Conservation (phyloP, 2,797 vertebrate species). For the Syndactyla subalaris region DNA sequence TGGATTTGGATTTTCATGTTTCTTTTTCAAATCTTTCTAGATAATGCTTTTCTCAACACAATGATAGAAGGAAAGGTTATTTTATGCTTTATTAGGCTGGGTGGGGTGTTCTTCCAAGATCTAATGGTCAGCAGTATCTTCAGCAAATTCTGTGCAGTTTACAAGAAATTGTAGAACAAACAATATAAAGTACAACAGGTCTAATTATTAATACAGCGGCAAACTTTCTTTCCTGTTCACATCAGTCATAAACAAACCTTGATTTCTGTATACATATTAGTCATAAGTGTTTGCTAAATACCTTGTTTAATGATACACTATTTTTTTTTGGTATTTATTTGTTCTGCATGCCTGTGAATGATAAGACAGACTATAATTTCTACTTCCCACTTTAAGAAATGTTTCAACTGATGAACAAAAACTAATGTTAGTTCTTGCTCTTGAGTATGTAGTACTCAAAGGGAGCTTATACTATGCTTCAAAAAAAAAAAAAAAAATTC, state of each 20-base stretch:
- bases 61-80: not conserved
- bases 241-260: not conserved
- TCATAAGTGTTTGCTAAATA: not conserved
- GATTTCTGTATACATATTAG: not conserved
- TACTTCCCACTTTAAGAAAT: not conserved
- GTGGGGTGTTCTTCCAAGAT: conserved; percentile 1
- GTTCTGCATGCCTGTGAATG: not conserved
- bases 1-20: not conserved
- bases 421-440: not conserved
- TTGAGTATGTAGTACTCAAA: not conserved
- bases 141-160: not conserved
- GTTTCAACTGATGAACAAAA: not conserved
- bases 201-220: not conserved
- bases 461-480: not conserved
- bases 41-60: not conserved
- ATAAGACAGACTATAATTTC: not conserved
- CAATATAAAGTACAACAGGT: not conserved
- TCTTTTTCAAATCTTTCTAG: not conserved
- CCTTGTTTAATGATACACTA: not conserved
- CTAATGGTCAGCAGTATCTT: conserved; percentile 1
- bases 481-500: not conserved
- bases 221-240: not conserved
- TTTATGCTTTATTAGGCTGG: conserved; percentile 6
- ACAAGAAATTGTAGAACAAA: not conserved
- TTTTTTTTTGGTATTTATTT: not conserved